Percentiles rank a stretch among this genome's conserved stretches.
These are phyloP conservation scores for Mus musculus DNA, from an alignment of 2,113 vertebrate genomes.

Conservation along the genomic window DNA sequence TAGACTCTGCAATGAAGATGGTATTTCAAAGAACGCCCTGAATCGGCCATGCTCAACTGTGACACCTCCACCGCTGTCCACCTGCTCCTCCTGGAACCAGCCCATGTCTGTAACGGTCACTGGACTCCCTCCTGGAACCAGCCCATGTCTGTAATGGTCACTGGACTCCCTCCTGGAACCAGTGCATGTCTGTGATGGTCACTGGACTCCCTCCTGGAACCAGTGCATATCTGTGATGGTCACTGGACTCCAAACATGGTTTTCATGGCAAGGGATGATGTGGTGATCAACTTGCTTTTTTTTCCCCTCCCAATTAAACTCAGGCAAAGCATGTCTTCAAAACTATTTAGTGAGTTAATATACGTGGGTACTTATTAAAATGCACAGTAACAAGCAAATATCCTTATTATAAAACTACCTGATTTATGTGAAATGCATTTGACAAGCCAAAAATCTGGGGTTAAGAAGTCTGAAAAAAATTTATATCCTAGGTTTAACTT, in stretches of 20 bases:
- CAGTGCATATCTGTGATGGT: background rate
- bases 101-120: no score
- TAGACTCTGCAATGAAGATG: conserved; percentile 61
- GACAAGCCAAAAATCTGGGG: conserved; percentile 70
- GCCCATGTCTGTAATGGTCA: background rate
- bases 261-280: conserved; percentile 58
- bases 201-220: background rate
- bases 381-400: conserved; percentile 68
- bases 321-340: conserved; percentile 68
- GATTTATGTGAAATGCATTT: conserved; percentile 81
- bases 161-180: background rate
- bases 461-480: conserved; percentile 73
- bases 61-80: conserved; percentile 60
- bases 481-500: conserved; percentile 72
- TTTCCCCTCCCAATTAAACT: conserved; percentile 43
- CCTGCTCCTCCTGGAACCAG: background rate
- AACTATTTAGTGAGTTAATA: conserved; percentile 62
- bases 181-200: background rate
- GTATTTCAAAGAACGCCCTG: conserved; percentile 44
- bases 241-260: conserved; percentile 29
- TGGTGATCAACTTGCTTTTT: conserved; percentile 25
- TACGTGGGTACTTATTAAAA: conserved; percentile 77
- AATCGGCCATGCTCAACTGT: conserved; percentile 49
- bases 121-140: background rate
- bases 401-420: conserved; percentile 73